Conservation (phyloP, 2,888 invertebrate genomes). For the Scaptomyza cyrtandrae region DNA sequence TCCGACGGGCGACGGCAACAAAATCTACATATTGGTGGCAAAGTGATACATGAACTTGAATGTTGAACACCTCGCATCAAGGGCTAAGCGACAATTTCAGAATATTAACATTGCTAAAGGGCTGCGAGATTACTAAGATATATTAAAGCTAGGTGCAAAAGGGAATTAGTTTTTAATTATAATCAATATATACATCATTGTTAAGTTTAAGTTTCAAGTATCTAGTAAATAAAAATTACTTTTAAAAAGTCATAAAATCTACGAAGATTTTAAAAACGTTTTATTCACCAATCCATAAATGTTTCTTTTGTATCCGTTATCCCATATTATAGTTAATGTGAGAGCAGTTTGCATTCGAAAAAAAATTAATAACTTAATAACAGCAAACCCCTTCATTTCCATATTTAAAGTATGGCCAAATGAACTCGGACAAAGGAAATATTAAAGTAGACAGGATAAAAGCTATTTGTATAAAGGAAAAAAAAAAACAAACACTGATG, state of each 20-base stretch:
- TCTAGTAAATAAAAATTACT: too few relatives aligned
- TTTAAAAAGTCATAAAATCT: too few relatives aligned
- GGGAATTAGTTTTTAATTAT: too few relatives aligned
- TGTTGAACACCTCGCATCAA: conserved; percentile 49
- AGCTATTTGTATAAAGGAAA: conserved; percentile 4
- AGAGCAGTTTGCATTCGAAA: neutral
- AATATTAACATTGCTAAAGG: conserved; percentile 37
- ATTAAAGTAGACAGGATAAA: conserved; percentile 7
- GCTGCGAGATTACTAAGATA: conserved; percentile 13
- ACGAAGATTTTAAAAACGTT: too few relatives aligned
- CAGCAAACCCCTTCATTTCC: neutral
- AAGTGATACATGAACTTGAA: conserved; percentile 69
- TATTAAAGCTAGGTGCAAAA: too few relatives aligned
- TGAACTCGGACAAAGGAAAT: neutral
- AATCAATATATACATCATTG: too few relatives aligned
- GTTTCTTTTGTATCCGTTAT: too few relatives aligned
- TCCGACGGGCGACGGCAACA: neutral
- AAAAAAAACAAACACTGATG: neutral
- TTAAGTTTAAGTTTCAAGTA: too few relatives aligned
- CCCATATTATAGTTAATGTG: neutral
- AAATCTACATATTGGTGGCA: conserved; percentile 56
- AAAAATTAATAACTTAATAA: neutral
- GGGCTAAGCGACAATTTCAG: conserved; percentile 15
- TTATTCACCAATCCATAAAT: too few relatives aligned
- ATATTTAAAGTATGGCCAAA: neutral